phyloP scores from a whole-genome alignment of 2,113 vertebrate genomes.

The Corythoichthys intestinalis region DNA sequence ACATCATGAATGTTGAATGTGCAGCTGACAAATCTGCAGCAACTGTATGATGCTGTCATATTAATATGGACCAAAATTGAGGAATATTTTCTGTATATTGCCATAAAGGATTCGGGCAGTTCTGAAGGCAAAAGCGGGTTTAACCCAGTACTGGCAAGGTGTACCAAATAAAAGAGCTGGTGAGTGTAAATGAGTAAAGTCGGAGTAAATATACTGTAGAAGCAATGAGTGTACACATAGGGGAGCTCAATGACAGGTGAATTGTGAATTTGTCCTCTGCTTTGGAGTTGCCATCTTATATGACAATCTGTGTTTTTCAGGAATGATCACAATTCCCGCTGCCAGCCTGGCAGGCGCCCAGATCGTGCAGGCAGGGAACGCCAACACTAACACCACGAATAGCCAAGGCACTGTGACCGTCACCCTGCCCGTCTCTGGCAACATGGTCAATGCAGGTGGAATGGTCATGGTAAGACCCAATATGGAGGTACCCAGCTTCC shows the following conservation, averaged over 20 bases:
- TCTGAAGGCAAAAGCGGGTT: too few relatives aligned
- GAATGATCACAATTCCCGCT: constrained; percentile 99
- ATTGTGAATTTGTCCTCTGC: background rate
- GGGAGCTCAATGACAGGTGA: background rate
- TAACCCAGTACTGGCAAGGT: too few relatives aligned
- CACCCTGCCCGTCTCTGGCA: constrained; percentile 93
- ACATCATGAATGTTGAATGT: too few relatives aligned
- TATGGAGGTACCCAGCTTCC: constrained; percentile 62
- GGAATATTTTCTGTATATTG: too few relatives aligned
- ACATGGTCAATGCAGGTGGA: constrained; percentile 95
- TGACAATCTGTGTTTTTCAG: constrained; percentile 71
- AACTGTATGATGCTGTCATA: too few relatives aligned
- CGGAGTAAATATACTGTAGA: too few relatives aligned
- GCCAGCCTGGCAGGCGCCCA: constrained; percentile 94
- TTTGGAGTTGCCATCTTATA: constrained; percentile 8
- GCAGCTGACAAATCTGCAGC: too few relatives aligned
- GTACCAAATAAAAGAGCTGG: too few relatives aligned
- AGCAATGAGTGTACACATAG: too few relatives aligned
- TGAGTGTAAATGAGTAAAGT: too few relatives aligned
- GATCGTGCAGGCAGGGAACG: constrained; percentile 89
- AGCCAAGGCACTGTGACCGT: constrained; percentile 98
- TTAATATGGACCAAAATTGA: too few relatives aligned
- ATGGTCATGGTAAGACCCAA: constrained; percentile 94
- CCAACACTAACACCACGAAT: constrained; percentile 93
- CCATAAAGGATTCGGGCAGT: too few relatives aligned